Evolutionary conservation across 2,888 invertebrate genomes (phyloP).

Genomic region (Pharmacophagus antenor): DNA sequence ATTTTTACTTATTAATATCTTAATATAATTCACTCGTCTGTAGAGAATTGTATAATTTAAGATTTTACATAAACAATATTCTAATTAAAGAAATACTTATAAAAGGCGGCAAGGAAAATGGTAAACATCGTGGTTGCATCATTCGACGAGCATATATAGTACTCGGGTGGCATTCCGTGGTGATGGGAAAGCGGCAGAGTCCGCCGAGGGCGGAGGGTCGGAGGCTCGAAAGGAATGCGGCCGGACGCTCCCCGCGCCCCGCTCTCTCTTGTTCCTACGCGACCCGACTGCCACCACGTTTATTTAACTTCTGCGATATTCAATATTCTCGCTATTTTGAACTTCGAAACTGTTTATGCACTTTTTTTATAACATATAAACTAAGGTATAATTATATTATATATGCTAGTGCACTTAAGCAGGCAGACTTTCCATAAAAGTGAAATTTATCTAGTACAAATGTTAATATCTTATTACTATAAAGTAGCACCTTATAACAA

Average conservation of each 20-base stretch:
- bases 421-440: too few species aligned
- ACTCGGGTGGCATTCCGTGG: conserved; percentile 55
- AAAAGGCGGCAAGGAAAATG: neutral
- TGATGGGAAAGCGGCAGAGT: conserved; percentile 58
- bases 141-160: conserved; percentile 30
- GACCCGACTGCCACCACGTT: conserved; percentile 32
- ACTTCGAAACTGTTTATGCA: neutral
- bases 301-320: conserved; percentile 40
- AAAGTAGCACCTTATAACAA: conserved; percentile 10
- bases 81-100: neutral
- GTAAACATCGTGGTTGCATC: conserved; percentile 27
- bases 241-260: conserved; percentile 50
- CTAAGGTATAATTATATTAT: neutral
- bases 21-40: too few species aligned
- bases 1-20: too few species aligned
- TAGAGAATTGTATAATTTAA: neutral
- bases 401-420: neutral
- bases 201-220: conserved; percentile 51
- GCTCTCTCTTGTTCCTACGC: conserved; percentile 32
- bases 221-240: conserved; percentile 75
- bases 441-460: too few species aligned
- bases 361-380: neutral
- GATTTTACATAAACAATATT: neutral
- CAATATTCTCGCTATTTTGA: conserved; percentile 23
- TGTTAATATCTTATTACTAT: conserved; percentile 12